Conservation (phyloP, 1,140 invertebrate genomes). For the Drosophila azteca region DNA sequence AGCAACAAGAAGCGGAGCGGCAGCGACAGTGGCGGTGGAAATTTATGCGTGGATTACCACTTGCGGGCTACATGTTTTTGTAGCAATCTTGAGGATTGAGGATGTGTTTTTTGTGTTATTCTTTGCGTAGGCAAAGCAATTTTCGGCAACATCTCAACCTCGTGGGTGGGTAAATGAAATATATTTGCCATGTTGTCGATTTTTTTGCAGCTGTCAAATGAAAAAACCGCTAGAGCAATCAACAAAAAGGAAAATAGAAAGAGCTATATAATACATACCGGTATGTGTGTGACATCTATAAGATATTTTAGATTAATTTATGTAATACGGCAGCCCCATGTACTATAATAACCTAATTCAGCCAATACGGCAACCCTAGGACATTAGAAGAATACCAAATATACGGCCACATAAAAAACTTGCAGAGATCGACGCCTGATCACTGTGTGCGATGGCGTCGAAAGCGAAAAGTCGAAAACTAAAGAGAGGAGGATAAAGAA, state of each 20-base stretch:
- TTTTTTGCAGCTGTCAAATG: slow-evolving; percentile 18
- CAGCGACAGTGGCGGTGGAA: neutral
- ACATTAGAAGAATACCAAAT: too few species aligned
- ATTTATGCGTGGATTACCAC: slow-evolving; percentile 44
- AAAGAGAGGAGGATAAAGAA: too few species aligned
- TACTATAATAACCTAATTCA: too few species aligned
- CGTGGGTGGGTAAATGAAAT: slow-evolving; percentile 29
- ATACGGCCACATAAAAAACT: too few species aligned
- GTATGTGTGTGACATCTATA: too few species aligned
- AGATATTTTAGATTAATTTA: too few species aligned
- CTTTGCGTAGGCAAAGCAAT: slow-evolving; percentile 33
- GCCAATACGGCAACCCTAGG: too few species aligned
- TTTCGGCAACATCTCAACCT: slow-evolving; percentile 30
- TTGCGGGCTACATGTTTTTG: slow-evolving; percentile 38
- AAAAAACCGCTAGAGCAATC: slow-evolving; percentile 6
- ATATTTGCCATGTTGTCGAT: slow-evolving; percentile 23
- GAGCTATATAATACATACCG: too few species aligned
- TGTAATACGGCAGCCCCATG: too few species aligned
- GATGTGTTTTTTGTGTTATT: slow-evolving; percentile 28
- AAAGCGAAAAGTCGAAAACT: too few species aligned
- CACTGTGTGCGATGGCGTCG: too few species aligned
- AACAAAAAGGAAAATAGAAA: neutral
- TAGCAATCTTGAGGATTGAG: slow-evolving; percentile 27
- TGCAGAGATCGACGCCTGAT: too few species aligned
- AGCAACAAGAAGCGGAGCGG: neutral